A percentile compares a stretch with the other conserved stretches of the same genome.
These are phyloP conservation scores for Mythimna ferrago DNA, from an alignment of 2,888 invertebrate species.

Conservation along the genomic window DNA sequence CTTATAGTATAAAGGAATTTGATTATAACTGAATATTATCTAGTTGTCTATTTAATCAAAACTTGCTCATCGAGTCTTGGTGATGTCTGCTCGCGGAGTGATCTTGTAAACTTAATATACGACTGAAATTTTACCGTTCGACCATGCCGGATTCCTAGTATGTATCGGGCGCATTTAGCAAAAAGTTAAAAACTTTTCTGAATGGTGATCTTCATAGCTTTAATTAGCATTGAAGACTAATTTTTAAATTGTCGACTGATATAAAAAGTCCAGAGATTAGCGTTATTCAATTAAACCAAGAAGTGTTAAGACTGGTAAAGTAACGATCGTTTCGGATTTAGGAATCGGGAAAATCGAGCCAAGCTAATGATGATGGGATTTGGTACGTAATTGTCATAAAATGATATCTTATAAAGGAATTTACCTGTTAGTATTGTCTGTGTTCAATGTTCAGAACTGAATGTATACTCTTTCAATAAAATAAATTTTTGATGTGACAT, in stretches of 20 bases:
- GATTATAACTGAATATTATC: neutral
- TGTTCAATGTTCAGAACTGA: slow-evolving; percentile 29
- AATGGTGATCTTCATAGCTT: slow-evolving; percentile 17
- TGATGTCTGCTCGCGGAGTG: neutral
- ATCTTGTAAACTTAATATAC: neutral
- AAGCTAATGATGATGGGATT: slow-evolving; percentile 16
- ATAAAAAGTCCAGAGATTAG: slow-evolving; percentile 12
- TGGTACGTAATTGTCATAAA: slow-evolving; percentile 19
- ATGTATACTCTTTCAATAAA: slow-evolving; percentile 37
- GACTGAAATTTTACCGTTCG: slow-evolving; percentile 18
- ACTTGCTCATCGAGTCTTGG: neutral
- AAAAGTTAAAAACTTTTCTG: slow-evolving; percentile 30
- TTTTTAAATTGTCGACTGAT: slow-evolving; percentile 30
- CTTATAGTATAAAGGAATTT: slow-evolving; percentile 3
- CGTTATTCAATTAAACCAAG: slow-evolving; percentile 18
- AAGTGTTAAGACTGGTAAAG: slow-evolving; percentile 41
- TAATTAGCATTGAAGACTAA: slow-evolving; percentile 35
- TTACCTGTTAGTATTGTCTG: slow-evolving; percentile 18
- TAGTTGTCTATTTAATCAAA: slow-evolving; percentile 27
- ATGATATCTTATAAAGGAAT: slow-evolving; percentile 14
- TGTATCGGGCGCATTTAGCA: neutral
- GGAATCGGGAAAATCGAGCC: slow-evolving; percentile 5
- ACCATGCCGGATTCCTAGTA: slow-evolving; percentile 9
- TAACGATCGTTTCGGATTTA: slow-evolving; percentile 24
- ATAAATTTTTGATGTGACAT: slow-evolving; percentile 36